Evolutionary conservation across 2,113 vertebrate species (phyloP), one percentile per base, ranked within the genome.

Genomic region (Falcunculus frontatus): DNA sequence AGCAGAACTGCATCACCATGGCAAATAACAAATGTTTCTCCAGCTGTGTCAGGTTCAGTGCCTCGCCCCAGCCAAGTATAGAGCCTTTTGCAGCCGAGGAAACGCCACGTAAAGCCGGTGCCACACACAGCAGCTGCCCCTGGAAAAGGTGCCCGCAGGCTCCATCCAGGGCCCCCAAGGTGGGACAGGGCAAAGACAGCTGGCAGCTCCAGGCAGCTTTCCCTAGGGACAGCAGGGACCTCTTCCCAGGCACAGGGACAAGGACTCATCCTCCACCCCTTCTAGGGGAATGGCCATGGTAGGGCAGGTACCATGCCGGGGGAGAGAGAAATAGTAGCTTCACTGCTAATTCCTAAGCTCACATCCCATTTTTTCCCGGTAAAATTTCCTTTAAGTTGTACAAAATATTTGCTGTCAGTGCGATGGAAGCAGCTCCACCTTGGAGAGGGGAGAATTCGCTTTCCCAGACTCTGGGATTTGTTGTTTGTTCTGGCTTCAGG

Each of bases 401-500:
- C 6, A 25, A 15, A 76, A 82, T 27, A 55, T 33, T 65, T 81
- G 33, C 55, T 85, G 29, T 46, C 63, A 53, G n/a, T 74, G 41
- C 29, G 65, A 44, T 41, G 49, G 83, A 85, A 93, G 64, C 42
- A 15, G 20, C 56, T 91, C 44, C 46, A 83, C 63, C 23, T 69
- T 53, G n/a, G 37, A 73, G 70, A 73, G 57, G 41, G 78, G 23
- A 57, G 78, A 65, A 79, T 76, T 90, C 55, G 87, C 89, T 93
- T 87, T 93, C 53, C 65, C 65, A 84, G 78, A 29, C 49, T 56
- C 90, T 60, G 49, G 52, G 74, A 29, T 52, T 65, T 85, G 32
- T 72, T 94, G 81, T 89, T 96, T 91, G 32, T 80, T 76, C 82
- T 95, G 92, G 78, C 78, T 85, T 73, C 75, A 69, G 82, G 70